Evolutionary conservation across 2,888 invertebrate species (phyloP), one percentile per base, ranked within the genome.

Genomic region (Tuberolachnus salignus): DNA sequence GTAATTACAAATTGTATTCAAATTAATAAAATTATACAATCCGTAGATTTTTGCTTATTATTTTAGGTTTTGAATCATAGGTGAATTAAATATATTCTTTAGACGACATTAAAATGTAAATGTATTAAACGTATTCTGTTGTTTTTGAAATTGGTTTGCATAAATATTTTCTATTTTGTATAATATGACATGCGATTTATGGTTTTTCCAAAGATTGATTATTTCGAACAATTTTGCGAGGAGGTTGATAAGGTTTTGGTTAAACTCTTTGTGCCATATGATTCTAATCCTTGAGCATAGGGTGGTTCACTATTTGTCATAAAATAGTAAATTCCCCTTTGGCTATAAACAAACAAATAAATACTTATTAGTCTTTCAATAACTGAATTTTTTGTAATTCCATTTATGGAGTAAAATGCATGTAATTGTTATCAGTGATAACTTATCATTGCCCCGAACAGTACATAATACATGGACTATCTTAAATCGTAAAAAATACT

Each of bases 281-380:
- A 1, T 11, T 42, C 34, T n/a, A 46, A 46, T 53, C 80, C 80
- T 84, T 91, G 88, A 16, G 94, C 92, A 86, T 91, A 94, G 9
- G 94, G 94, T 80, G 91, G 91, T 84, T 90, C 89, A 8, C 91
- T 91, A 86, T 93, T 93, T 80, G 94, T 94, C 80, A 92, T 91
- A 16, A 94, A 92, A 85, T 94, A 94, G 84, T 91, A 94, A n/a
- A 91, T 89, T 42, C 94, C 94, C 9, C 9, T 83, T 93, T 88
- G 21, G 93, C 92, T 83, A 93, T 93, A 86, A 74, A 87, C 86
- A 82, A 66, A 81, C 81, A 70, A 80, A 26, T 73, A 19, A 34
- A 4, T 34, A 34, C 34, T 34, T 34, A 4, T 34, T 34, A 34
- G 34, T 34, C 34, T 34, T 34, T 34, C 34, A 34, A 34, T 34